Evolutionary conservation across 2,113 vertebrate species (phyloP).

Genomic region (Anser cygnoides): DNA sequence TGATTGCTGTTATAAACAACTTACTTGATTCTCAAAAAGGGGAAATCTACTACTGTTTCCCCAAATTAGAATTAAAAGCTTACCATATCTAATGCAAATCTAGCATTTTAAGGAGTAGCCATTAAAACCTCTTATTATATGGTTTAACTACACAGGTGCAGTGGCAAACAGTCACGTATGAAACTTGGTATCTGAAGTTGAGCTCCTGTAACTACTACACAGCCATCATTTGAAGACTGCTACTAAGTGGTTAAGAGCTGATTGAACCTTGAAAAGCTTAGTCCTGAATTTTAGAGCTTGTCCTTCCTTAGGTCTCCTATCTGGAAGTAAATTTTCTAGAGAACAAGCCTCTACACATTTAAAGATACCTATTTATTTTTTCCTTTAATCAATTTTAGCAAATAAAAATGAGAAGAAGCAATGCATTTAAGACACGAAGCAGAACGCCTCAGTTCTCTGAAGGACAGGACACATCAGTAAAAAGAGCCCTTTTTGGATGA

Average conservation of each 20-base stretch:
- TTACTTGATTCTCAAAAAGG: background rate
- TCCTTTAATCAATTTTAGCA: background rate
- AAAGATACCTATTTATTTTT: background rate
- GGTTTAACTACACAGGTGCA: background rate
- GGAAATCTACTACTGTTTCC: background rate
- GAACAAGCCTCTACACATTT: background rate
- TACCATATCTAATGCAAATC: background rate
- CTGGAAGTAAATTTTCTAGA: background rate
- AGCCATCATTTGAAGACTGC: background rate
- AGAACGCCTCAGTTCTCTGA: background rate
- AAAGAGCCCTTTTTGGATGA: too few species aligned
- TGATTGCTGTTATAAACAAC: background rate
- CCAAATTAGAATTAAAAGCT: background rate
- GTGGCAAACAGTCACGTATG: too few species aligned
- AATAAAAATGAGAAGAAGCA: background rate
- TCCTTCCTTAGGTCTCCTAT: background rate
- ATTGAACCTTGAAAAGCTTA: background rate
- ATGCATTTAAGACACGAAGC: background rate
- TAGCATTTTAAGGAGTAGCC: background rate
- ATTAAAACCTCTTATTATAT: background rate
- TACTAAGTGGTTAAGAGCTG: background rate
- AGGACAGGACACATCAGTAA: background rate
- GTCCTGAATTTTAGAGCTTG: background rate
- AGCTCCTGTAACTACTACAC: background rate
- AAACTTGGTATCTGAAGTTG: background rate